Conservation (phyloP, 2,113 vertebrate genomes). For the Cryptomyrus ogoouensis region DNA sequence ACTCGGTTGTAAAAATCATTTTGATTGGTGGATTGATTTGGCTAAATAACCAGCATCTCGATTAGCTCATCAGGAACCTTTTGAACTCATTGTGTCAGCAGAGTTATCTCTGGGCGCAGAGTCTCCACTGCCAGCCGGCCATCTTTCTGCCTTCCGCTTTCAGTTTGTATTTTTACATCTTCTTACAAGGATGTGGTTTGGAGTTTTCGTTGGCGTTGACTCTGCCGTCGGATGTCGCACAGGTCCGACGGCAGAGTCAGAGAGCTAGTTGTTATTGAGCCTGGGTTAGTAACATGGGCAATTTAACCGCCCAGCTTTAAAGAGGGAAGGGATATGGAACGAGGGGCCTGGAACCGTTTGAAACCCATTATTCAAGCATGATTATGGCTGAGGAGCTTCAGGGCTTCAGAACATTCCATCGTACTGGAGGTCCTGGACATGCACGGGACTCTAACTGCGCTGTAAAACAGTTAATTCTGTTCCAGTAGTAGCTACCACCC, state of each 20-base stretch:
- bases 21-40: not conserved
- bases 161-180: not conserved
- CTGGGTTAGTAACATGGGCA: not conserved
- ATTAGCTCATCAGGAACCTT: not conserved
- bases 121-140: not conserved
- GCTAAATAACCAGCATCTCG: not conserved
- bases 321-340: not conserved
- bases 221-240: not conserved
- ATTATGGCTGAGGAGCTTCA: constrained; percentile 6
- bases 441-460: not conserved
- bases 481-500: constrained; percentile 1
- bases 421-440: constrained; percentile 13
- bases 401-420: not conserved
- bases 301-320: not conserved
- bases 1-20: not conserved
- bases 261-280: not conserved
- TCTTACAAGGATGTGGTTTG: not conserved
- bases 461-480: not conserved
- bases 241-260: not conserved
- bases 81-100: not conserved
- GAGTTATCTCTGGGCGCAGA: not conserved
- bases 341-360: constrained; percentile 9
- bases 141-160: not conserved
- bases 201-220: not conserved
- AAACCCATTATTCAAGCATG: not conserved